Conservation (phyloP, 1,140 invertebrate genomes). For the Chlorops oryzae region DNA sequence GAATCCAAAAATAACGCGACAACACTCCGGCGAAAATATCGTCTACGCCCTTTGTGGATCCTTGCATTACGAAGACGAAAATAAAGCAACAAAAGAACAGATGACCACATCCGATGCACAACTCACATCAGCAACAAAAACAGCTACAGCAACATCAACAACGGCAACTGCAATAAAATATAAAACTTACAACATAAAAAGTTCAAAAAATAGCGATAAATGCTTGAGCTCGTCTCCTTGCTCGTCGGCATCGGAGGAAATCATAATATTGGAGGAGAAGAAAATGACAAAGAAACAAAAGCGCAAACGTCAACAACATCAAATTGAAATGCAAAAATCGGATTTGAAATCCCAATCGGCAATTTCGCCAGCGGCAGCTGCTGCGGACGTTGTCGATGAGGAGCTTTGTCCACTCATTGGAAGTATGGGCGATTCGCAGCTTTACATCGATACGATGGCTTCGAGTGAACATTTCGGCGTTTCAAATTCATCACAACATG, state of each 20-base stretch:
- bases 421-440: slow-evolving; percentile 34
- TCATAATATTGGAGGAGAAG: slow-evolving; percentile 36
- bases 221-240: slow-evolving; percentile 32
- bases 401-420: slow-evolving; percentile 21
- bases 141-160: slow-evolving; percentile 12
- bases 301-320: slow-evolving; percentile 23
- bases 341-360: slow-evolving; percentile 14
- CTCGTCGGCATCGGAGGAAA: slow-evolving; percentile 37
- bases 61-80: slow-evolving; percentile 38
- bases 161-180: neutral
- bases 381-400: slow-evolving; percentile 29
- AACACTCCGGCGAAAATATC: slow-evolving; percentile 35
- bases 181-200: neutral
- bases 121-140: slow-evolving; percentile 15
- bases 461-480: neutral
- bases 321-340: slow-evolving; percentile 19
- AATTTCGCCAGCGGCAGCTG: slow-evolving; percentile 16
- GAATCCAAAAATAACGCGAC: slow-evolving; percentile 26
- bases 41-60: slow-evolving; percentile 42
- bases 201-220: slow-evolving; percentile 18
- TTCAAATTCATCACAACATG: neutral
- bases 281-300: slow-evolving; percentile 41
- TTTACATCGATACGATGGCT: slow-evolving; percentile 1
- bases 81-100: slow-evolving; percentile 10
- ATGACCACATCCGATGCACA: slow-evolving; percentile 9